A percentile compares a stretch with the other conserved stretches of the same genome.
Conservation (phyloP, 2,113 vertebrate species). For the Brachyhypopomus gauderio region DNA sequence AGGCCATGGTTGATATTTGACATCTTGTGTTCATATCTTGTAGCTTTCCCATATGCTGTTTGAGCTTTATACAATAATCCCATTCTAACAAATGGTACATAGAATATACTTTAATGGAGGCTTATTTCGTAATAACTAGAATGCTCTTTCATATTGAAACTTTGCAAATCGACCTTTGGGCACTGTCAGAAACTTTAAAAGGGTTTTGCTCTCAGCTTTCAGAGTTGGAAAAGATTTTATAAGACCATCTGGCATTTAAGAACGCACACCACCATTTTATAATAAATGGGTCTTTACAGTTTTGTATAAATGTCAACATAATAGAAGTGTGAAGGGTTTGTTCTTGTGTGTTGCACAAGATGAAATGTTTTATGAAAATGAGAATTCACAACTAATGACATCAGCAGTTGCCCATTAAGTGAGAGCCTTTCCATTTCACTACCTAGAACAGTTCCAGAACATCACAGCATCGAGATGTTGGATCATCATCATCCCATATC, state of each 20-base stretch:
- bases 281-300: too few relatives aligned
- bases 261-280: too few relatives aligned
- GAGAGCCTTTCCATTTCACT: too few relatives aligned
- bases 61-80: conserved; percentile 59
- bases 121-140: conserved; percentile 6
- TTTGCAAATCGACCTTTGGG: not conserved
- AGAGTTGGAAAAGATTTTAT: too few relatives aligned
- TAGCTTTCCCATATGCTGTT: conserved; percentile 65
- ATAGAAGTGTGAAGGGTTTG: too few relatives aligned
- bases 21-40: conserved; percentile 64
- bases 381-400: too few relatives aligned
- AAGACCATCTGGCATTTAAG: not conserved
- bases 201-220: not conserved
- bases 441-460: too few relatives aligned
- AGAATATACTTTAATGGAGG: not conserved
- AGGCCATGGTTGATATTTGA: conserved; percentile 70
- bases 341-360: too few relatives aligned
- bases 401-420: too few relatives aligned
- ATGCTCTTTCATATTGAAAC: not conserved
- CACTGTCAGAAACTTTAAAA: conserved; percentile 40
- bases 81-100: conserved; percentile 27
- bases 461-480: too few relatives aligned
- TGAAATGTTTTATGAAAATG: too few relatives aligned
- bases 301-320: not conserved
- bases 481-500: not conserved